phyloP scores from a whole-genome alignment of 2,797 vertebrate genomes.

The Sebastes cheni region DNA sequence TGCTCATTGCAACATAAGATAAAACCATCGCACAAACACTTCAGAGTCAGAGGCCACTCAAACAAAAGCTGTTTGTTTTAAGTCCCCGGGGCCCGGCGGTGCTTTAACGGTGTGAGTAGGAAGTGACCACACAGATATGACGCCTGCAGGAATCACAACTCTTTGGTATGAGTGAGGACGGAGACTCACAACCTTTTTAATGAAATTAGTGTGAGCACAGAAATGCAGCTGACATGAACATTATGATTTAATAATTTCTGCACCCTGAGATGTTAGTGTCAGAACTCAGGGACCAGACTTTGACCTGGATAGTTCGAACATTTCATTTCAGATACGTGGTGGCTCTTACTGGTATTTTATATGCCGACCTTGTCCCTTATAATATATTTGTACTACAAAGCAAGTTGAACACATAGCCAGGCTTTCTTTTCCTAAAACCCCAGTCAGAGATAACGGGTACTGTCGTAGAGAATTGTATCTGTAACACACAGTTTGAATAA shows the following conservation, averaged over 20 bases:
- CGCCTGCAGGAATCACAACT: neutral
- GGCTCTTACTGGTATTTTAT: neutral
- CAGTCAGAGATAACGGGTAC: no score
- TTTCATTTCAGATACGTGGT: neutral
- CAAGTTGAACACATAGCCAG: no score
- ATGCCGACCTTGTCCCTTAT: no score
- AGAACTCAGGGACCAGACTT: neutral
- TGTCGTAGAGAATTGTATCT: no score
- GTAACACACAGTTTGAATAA: no score
- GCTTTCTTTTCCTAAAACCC: no score
- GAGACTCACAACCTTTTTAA: neutral
- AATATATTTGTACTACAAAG: no score
- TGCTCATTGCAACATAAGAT: conserved; percentile 35
- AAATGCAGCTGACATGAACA: neutral
- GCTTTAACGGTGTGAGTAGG: neutral
- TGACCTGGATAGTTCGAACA: neutral
- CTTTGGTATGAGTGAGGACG: neutral
- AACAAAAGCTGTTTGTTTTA: conserved; percentile 60
- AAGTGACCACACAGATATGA: conserved; percentile 2
- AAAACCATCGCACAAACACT: conserved; percentile 43
- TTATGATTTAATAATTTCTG: neutral
- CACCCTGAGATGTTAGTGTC: neutral
- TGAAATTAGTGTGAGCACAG: neutral
- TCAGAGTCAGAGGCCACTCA: conserved; percentile 58
- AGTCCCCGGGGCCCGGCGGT: conserved; percentile 23